Base-by-base conservation (phyloP, 2,113 vertebrate genomes). In the Corvus cornix region DNA sequence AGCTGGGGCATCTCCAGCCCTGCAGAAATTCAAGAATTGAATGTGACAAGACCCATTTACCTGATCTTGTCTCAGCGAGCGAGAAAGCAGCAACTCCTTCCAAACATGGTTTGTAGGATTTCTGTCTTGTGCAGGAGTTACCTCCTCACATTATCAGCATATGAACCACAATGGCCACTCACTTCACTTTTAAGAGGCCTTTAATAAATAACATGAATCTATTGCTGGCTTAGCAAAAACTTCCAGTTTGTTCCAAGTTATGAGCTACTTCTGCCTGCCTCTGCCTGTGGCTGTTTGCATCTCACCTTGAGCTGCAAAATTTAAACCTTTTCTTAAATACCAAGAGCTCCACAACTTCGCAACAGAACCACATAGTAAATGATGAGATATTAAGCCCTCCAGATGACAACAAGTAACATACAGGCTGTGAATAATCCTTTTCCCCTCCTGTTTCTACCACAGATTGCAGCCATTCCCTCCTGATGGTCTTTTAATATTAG, bases 21-120 rank as follows among this genome's bases (percentile, higher is more conserved):
- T 41, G 31, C 49, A 51, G 73, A 60, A 84, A 81, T 26, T 35
- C 20, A 70, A 37, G 59, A 68, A 13, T 0, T 8, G 8, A 35
- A 15, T 30, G 16, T 1, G 4, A 18, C 63, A 72, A 70, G 9
- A 13, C 26, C 7, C 51, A 13, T 26, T 60, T 16, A 23, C 24
- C 24, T 16, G 18, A 64, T 9, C 52, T 37, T 0, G 0, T 44
- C 19, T 4, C 2, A 4, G 62, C 0, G 1, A 93, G 6, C 3
- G 4, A 23, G 33, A 51, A 66, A 74, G 21, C 51, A 59, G 79
- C 0, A 0, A 7, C 33, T n/a, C 26, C 26, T 83, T 31, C n/a
- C 48, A 27, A 63, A 7, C 16, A 11, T 13, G 2, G 1, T 18
- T 39, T 76, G 37, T 8, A 56, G 3, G 1, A 26, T 39, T 88